These are phyloP conservation scores for Formica selysi DNA, from an alignment of 1,140 invertebrate species.

Conservation along the genomic window DNA sequence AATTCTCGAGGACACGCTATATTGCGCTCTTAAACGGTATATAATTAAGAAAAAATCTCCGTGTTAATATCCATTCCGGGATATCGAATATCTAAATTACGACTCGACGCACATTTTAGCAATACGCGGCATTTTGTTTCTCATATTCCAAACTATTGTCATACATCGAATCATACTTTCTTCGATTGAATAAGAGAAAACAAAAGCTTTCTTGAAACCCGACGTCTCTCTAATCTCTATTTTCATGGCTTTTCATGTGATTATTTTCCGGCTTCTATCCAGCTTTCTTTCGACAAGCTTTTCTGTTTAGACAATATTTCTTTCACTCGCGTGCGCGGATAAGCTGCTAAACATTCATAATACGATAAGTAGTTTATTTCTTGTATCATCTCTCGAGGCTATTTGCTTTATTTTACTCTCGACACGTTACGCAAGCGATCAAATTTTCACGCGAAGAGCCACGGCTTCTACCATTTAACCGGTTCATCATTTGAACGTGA, in stretches of 20 bases:
- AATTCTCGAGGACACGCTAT: constrained; percentile 39
- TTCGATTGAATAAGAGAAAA: neutral
- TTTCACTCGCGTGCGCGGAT: neutral
- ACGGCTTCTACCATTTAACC: neutral
- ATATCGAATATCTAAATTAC: constrained; percentile 32
- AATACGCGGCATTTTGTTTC: neutral
- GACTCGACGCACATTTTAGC: constrained; percentile 6
- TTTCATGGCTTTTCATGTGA: neutral
- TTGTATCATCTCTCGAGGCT: neutral
- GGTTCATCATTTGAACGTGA: constrained; percentile 2
- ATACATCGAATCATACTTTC: constrained; percentile 13
- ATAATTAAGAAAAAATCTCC: constrained; percentile 26
- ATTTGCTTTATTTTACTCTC: constrained; percentile 33
- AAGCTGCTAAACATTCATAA: neutral
- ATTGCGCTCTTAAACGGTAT: constrained; percentile 46
- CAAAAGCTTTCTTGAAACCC: neutral
- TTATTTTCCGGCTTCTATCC: constrained; percentile 8
- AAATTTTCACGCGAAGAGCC: neutral
- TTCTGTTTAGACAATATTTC: constrained; percentile 1
- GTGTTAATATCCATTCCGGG: constrained; percentile 32
- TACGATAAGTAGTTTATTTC: constrained; percentile 1
- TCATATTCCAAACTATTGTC: neutral
- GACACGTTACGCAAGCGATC: neutral
- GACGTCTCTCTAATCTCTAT: constrained; percentile 1
- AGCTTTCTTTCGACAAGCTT: constrained; percentile 5